A percentile compares a stretch with the other conserved stretches of the same genome.
Conservation (phyloP, 2,888 invertebrate genomes). For the Perizoma affinitatum region DNA sequence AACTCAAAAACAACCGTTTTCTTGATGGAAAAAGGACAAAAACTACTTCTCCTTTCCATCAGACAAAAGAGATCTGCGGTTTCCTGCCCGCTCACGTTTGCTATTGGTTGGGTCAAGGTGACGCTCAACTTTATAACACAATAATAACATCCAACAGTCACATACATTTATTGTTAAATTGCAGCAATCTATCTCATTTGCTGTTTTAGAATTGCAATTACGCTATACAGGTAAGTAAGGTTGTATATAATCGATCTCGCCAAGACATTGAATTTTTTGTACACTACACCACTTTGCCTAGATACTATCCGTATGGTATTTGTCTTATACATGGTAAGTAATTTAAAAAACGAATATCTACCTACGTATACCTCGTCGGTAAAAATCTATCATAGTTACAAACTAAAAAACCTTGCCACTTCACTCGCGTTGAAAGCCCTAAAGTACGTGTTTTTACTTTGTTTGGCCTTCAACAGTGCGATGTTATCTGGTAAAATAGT, state of each 20-base stretch:
- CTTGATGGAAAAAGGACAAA: too few relatives aligned
- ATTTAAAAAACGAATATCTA: too few relatives aligned
- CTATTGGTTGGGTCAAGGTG: constrained; percentile 48
- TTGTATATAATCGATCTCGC: constrained; percentile 33
- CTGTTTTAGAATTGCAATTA: constrained; percentile 38
- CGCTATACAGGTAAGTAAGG: constrained; percentile 24
- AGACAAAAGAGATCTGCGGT: not conserved
- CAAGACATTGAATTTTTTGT: constrained; percentile 25
- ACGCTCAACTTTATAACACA: constrained; percentile 30
- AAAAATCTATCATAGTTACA: too few relatives aligned
- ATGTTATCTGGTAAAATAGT: too few relatives aligned
- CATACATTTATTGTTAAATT: constrained; percentile 39
- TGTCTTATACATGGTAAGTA: too few relatives aligned
- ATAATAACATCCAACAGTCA: too few relatives aligned
- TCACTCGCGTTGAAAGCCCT: too few relatives aligned
- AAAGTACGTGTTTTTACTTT: too few relatives aligned
- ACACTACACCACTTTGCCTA: not conserved
- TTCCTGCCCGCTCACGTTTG: constrained; percentile 27
- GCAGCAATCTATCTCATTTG: constrained; percentile 48
- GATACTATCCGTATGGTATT: not conserved
- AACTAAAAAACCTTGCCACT: too few relatives aligned
- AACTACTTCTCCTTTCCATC: too few relatives aligned
- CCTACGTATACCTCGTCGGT: not conserved
- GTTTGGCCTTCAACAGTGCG: too few relatives aligned
- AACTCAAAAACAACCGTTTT: too few relatives aligned